Evolutionary conservation across 92 coral and sea anemone species (phyloP).

Genomic region (Phenganax stokvisi): DNA sequence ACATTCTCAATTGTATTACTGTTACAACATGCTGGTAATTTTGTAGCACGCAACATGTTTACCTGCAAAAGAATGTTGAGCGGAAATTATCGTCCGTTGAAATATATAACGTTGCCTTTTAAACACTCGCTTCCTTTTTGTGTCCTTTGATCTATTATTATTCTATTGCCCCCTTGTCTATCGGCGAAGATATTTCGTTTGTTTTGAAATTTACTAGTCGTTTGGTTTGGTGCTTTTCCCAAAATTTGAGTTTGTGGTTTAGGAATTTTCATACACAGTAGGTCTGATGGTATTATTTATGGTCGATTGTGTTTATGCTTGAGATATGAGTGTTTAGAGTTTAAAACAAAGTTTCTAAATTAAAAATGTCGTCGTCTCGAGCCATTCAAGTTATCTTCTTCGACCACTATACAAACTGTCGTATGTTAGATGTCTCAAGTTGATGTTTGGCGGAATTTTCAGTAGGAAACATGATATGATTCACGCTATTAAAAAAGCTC

Average conservation of each 20-base stretch:
- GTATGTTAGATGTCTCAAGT: not conserved
- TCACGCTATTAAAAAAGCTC: not conserved
- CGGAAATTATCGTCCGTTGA: conserved; percentile 18
- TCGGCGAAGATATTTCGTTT: not conserved
- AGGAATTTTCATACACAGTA: conserved; percentile 3
- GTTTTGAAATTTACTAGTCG: not conserved
- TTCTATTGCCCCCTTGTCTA: not conserved
- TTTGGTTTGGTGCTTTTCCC: not conserved
- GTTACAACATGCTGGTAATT: not conserved
- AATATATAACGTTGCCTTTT: conserved; percentile 15
- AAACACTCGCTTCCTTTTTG: not conserved
- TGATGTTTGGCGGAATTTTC: not conserved
- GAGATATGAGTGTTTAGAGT: conserved; percentile 16
- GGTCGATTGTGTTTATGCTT: conserved; percentile 13
- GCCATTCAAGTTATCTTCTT: not conserved
- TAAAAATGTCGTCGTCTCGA: not conserved
- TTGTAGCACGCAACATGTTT: not conserved
- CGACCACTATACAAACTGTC: not conserved
- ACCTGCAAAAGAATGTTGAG: not conserved
- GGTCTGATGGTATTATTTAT: not conserved
- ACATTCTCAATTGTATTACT: not conserved
- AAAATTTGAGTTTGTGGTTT: not conserved
- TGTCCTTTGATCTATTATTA: not conserved
- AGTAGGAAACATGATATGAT: not conserved
- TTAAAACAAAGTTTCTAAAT: conserved; percentile 7